phyloP scores from a whole-genome alignment of 2,113 vertebrate species.

The Halcyon malimbica region DNA sequence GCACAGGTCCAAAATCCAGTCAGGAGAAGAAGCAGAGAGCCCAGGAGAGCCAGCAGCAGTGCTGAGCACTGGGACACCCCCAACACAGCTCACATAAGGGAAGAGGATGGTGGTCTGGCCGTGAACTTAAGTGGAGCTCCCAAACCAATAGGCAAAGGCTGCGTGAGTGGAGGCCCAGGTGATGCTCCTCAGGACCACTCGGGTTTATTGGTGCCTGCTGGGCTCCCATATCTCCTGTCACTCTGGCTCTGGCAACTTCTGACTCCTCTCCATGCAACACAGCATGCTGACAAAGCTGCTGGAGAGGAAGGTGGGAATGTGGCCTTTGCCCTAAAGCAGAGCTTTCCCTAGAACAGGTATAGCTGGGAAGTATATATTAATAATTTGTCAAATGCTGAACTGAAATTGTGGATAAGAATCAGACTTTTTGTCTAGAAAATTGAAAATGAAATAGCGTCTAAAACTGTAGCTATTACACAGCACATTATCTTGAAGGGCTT shows the following conservation, averaged over 20 bases:
- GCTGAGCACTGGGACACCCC: rapidly evolving
- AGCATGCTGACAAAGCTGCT: not conserved
- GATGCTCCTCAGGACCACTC: not conserved
- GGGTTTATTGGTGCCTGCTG: not conserved
- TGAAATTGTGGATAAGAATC: constrained; percentile 12
- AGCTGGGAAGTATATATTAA: not conserved
- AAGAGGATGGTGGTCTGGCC: rapidly evolving
- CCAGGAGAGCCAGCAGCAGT: not conserved
- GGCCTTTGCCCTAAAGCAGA: not conserved
- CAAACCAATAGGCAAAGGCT: not conserved
- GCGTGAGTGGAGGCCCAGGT: not conserved
- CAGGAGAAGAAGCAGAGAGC: rapidly evolving
- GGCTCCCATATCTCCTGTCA: rapidly evolving
- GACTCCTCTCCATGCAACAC: rapidly evolving
- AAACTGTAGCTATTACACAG: constrained; percentile 30
- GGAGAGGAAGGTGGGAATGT: too few relatives aligned
- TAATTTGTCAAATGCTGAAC: not conserved
- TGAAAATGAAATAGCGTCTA: constrained; percentile 38
- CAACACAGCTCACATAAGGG: rapidly evolving
- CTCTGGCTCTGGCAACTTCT: not conserved
- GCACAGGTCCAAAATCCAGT: rapidly evolving
- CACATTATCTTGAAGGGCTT: constrained; percentile 46
- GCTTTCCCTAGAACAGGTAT: not conserved
- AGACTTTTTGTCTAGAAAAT: constrained; percentile 24
- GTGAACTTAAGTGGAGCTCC: not conserved